Conservation (phyloP, 2,113 vertebrate genomes). For the Hypanus sabinus region DNA sequence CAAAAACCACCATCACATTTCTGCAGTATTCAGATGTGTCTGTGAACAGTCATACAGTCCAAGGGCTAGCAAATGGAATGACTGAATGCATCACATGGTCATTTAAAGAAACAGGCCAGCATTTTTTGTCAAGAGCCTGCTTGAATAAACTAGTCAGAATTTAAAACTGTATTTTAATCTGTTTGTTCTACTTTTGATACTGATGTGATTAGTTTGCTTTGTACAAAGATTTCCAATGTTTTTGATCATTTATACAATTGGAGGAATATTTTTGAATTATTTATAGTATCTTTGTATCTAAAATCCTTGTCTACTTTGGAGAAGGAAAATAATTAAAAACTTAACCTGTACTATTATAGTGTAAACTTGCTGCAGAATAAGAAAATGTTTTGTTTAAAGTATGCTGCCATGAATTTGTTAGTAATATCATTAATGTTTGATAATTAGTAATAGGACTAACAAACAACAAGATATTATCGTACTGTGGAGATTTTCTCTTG, state of each 20-base stretch:
- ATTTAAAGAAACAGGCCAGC: not conserved
- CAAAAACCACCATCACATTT: too few species aligned
- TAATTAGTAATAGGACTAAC: conserved; percentile 20
- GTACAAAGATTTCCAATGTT: not conserved
- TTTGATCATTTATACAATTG: not conserved
- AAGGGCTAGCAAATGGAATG: too few species aligned
- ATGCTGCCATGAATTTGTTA: conserved; percentile 22
- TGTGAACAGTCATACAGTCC: too few species aligned
- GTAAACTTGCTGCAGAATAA: conserved; percentile 27
- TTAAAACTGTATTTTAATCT: not conserved
- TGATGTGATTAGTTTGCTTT: not conserved
- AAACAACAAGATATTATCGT: not conserved
- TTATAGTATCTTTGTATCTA: not conserved
- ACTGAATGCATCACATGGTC: too few species aligned
- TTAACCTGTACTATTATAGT: not conserved
- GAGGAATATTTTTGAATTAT: not conserved
- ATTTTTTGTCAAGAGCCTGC: not conserved
- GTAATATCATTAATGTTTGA: not conserved
- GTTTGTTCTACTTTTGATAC: not conserved
- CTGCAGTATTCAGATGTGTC: too few species aligned
- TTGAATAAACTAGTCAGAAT: not conserved
- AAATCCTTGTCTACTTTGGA: not conserved
- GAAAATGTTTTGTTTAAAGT: conserved; percentile 17
- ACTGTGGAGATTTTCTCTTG: conserved; percentile 5
- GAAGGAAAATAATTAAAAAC: not conserved